Evolutionary conservation across 2,888 invertebrate species (phyloP), one percentile per base, ranked within the genome.

Genomic region (Monopis laevigella): DNA sequence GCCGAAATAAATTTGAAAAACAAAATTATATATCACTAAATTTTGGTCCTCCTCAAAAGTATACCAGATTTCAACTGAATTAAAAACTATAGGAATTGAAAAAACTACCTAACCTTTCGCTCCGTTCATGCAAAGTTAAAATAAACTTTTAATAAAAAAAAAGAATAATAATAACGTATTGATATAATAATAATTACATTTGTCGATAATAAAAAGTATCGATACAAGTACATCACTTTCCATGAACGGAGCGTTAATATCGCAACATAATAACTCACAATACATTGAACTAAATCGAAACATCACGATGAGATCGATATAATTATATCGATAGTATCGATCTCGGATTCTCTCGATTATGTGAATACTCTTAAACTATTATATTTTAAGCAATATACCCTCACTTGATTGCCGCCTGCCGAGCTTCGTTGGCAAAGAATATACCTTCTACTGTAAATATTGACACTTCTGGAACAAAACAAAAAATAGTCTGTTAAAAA

Each of bases 401-500:
- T 78, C 77, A 77, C 70, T 84, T 84, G 60, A 82, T 65, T 54
- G 71, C 64, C 43, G 74, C 68, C 57, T 80, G 81, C 61, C 88
- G 83, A 59, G 88, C 86, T 80, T 96, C 96, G 42, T 90, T 88
- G 69, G 88, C 88, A 62, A 95, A 75, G 71, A 89, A 88, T 57
- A 96, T 88, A 58, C 96, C 96, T 77, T 96, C 94, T 65, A 97
- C 94, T 58, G 90, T 93, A 84, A 94, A 96, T 83, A 98, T 94
- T 59, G 96, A 96, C 62, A 93, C 88, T 82, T 94, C 97, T 97
- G 88, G 29, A 88, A 88, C 67, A 72, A 71, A 54, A 51, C 21
- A 30, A 30, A 10, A 17, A 32, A 32, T 17, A 32, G n/a, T 17
- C 10, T 16, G 14, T 17, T n/a, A 8, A 28, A 11, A n/a, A n/a